Evolutionary conservation across 2,113 vertebrate genomes (phyloP), one percentile per base, ranked within the genome.

Genomic region (Bubalus kerabau): DNA sequence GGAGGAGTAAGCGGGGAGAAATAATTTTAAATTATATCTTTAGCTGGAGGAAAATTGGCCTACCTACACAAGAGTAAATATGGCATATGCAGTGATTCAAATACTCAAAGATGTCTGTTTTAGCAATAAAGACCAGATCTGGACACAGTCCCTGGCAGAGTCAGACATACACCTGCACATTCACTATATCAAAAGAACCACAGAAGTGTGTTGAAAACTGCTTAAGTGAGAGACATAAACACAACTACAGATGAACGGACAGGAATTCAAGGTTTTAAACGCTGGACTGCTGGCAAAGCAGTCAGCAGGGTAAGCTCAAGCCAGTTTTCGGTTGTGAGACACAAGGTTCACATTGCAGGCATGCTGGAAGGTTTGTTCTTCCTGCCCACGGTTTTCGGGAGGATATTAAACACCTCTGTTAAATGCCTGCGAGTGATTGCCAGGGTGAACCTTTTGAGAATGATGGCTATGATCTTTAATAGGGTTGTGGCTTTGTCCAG

Each of bases 171-270:
- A 91, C 95, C 96, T 98, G 91, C 96, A 48, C 7, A n/a, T 84
- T 96, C 97, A 90, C 93, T 97, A 59, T 94, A 97, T 90, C 56
- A 90, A 43, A 97, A 85, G 95, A 97, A 40, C 88, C 43, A 95
- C 91, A 96, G 71, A 97, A 97, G 89, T 94, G 95, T 94, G 96
- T 50, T 92, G 92, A 97, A 96, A 96, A 97, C 92, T 97, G 93
- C 92, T 96, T 89, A 96, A 97, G 96, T 98, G 97, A 97, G 95
- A 97, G 78, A 91, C 91, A 96, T 97, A 97, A 97, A 92, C 96
- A 97, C 95, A 97, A 97, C 54, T 92, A 87, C 80, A 97, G 88
- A 95, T 97, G 97, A 98, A 94, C 1, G 52, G 56, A 94, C 74
- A 85, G 95, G 90, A 97, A 96, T 95, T 94, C 78, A 91, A 93